These are phyloP conservation scores for Semicossyphus pulcher DNA, from an alignment of 2,113 vertebrate genomes.

Conservation along the genomic window DNA sequence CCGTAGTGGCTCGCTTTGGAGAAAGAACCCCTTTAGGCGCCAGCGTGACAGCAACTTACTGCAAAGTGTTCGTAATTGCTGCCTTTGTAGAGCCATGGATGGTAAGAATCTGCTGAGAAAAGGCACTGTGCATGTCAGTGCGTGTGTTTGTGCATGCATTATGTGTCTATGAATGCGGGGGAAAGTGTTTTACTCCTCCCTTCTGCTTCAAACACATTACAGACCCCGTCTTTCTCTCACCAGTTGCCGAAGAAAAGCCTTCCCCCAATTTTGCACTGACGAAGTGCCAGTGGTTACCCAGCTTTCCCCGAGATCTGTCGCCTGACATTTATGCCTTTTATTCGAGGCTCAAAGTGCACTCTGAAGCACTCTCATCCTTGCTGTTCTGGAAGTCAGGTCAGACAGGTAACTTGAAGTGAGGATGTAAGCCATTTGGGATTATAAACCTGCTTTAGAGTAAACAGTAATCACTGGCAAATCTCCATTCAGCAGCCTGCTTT, in stretches of 20 bases:
- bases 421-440: slow-evolving; percentile 5
- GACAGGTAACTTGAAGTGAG: slow-evolving; percentile 11
- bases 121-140: background rate
- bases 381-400: background rate
- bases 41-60: slow-evolving; percentile 11
- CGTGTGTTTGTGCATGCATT: background rate
- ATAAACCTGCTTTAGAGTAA: background rate
- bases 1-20: slow-evolving; percentile 7
- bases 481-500: background rate
- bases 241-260: slow-evolving; percentile 33
- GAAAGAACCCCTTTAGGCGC: slow-evolving; percentile 11
- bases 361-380: background rate
- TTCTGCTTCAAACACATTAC: slow-evolving; percentile 36
- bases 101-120: slow-evolving; percentile 33
- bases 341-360: slow-evolving; percentile 28
- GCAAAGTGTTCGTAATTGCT: slow-evolving; percentile 25
- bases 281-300: slow-evolving; percentile 33
- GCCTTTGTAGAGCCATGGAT: background rate
- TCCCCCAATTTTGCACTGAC: slow-evolving; percentile 36
- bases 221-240: slow-evolving; percentile 26
- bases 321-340: slow-evolving; percentile 45
- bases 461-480: background rate
- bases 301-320: slow-evolving; percentile 22
- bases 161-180: slow-evolving; percentile 12
- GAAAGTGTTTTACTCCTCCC: slow-evolving; percentile 29